These are phyloP conservation scores for Garra rufa DNA, from an alignment of 2,113 vertebrate species.

Conservation along the genomic window DNA sequence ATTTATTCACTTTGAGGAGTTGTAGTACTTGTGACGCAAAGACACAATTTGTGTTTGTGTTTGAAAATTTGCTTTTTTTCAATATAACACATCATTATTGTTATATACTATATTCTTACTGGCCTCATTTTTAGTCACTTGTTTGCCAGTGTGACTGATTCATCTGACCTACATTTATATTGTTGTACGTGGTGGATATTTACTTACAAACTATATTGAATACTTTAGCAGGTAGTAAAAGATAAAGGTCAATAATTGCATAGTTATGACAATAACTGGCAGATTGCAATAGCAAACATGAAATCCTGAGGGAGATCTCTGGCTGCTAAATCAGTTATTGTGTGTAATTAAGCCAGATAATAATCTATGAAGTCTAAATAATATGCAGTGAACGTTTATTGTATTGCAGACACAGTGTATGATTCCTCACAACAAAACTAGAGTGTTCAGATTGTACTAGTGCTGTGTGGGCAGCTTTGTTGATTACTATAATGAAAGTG, in stretches of 20 bases:
- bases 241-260: background rate
- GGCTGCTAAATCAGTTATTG: background rate
- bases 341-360: background rate
- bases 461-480: background rate
- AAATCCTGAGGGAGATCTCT: background rate
- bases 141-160: background rate
- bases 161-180: slow-evolving; percentile 10
- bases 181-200: background rate
- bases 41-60: background rate
- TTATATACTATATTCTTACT: background rate
- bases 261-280: background rate
- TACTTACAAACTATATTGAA: background rate
- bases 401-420: background rate
- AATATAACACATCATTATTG: background rate
- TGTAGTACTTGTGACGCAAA: slow-evolving; percentile 3
- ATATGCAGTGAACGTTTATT: background rate
- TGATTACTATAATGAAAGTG: background rate
- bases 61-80: background rate
- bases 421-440: background rate
- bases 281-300: background rate
- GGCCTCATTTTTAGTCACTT: background rate
- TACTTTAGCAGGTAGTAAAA: background rate
- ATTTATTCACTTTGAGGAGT: background rate
- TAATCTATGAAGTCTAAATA: background rate
- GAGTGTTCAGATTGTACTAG: background rate